phyloP scores from a whole-genome alignment of 2,797 vertebrate genomes.

The Gallinago stenura region DNA sequence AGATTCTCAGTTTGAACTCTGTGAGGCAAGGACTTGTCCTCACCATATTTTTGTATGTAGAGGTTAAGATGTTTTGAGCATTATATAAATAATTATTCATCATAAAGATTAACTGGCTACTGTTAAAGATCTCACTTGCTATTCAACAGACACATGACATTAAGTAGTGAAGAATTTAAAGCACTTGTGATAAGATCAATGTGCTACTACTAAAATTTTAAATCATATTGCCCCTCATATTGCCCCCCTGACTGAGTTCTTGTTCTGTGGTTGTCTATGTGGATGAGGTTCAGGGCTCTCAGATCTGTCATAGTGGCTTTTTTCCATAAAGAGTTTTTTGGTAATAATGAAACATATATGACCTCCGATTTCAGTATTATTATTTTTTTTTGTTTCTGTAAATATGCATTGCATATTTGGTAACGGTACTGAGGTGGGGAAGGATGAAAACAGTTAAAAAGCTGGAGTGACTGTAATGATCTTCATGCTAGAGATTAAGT shows the following conservation, averaged over 20 bases:
- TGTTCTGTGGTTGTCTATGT: not conserved
- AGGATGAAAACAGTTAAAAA: not conserved
- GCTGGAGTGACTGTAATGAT: not conserved
- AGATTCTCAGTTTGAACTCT: not conserved
- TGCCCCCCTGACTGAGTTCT: not conserved
- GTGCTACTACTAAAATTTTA: not conserved
- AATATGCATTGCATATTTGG: not conserved
- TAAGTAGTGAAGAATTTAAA: not conserved
- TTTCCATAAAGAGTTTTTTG: not conserved
- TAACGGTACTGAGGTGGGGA: not conserved
- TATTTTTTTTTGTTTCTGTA: not conserved
- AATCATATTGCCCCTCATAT: not conserved
- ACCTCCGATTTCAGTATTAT: not conserved
- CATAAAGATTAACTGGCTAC: not conserved
- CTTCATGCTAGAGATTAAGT: not conserved
- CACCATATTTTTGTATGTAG: not conserved
- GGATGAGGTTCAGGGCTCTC: not conserved
- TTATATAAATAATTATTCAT: not conserved
- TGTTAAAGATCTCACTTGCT: not conserved
- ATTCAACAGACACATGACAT: not conserved
- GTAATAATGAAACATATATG: not conserved
- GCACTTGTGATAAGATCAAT: not conserved
- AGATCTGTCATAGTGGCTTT: not conserved
- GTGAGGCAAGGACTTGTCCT: not conserved
- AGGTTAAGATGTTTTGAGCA: not conserved